Percentiles rank a stretch among this genome's conserved stretches.
Evolutionary conservation across 2,113 vertebrate species (phyloP).

Genomic region (Aythya baeri): DNA sequence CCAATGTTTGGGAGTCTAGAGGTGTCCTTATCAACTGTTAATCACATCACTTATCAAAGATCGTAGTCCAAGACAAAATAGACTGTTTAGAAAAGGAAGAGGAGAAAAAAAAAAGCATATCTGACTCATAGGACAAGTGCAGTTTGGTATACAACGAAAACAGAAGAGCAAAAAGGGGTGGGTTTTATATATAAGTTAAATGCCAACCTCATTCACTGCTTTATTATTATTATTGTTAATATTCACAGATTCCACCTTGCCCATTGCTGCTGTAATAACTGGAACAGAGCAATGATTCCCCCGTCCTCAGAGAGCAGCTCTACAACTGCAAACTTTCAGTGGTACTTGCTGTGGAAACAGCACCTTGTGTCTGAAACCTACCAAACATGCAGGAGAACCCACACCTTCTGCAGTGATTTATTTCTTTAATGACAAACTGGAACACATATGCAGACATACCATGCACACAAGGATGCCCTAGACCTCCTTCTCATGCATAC

Average conservation of each 20-base stretch:
- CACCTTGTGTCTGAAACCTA: background rate
- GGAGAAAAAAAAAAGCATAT: background rate
- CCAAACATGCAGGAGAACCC: background rate
- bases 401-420: background rate
- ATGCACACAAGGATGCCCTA: background rate
- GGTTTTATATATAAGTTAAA: background rate
- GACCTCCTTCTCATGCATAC: background rate
- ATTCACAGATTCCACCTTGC: background rate
- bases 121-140: background rate
- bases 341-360: background rate
- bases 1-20: background rate
- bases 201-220: background rate
- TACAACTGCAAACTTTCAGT: background rate
- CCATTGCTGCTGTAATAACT: background rate
- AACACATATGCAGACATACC: background rate
- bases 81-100: background rate
- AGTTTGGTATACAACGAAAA: background rate
- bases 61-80: background rate
- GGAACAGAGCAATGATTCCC: background rate
- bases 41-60: background rate
- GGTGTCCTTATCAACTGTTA: background rate
- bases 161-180: no score
- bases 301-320: background rate
- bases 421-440: background rate
- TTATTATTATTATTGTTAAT: background rate